Percentiles rank a stretch among this genome's conserved stretches.
phyloP scores from a whole-genome alignment of 2,797 vertebrate genomes.

The Peromyscus nudipes region DNA sequence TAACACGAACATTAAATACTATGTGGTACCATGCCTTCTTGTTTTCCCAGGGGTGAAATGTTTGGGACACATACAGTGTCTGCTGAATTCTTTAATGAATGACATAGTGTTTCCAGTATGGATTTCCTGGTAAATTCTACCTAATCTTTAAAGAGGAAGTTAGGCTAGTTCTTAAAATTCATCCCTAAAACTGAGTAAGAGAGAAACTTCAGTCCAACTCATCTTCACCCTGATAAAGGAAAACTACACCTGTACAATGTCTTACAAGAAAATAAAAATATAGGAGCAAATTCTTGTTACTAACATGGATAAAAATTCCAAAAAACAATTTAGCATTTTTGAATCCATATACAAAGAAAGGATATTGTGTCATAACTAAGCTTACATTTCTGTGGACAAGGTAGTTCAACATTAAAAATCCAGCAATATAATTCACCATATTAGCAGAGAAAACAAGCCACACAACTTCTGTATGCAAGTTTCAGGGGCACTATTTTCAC shows the following conservation, averaged over 20 bases:
- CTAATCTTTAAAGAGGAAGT: background rate
- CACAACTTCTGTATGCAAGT: too few species aligned
- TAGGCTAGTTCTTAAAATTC: background rate
- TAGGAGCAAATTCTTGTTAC: background rate
- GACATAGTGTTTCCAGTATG: background rate
- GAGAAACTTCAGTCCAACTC: background rate
- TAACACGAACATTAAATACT: background rate
- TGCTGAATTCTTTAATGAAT: background rate
- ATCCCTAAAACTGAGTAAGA: background rate
- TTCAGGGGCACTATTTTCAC: background rate
- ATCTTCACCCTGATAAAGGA: background rate
- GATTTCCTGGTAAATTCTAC: background rate
- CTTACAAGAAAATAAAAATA: background rate
- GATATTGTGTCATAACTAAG: background rate
- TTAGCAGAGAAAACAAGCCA: background rate
- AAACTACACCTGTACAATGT: background rate
- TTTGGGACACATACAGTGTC: background rate
- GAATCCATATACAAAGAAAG: background rate
- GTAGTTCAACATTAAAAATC: background rate
- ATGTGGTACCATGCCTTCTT: rapidly evolving
- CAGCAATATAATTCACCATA: background rate
- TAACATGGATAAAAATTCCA: background rate
- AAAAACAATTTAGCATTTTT: background rate
- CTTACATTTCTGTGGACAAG: too few species aligned
- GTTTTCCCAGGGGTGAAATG: background rate